Percentiles rank a stretch among this genome's conserved stretches.
Conservation (phyloP, 2,888 invertebrate genomes). For the Herminia tarsipennalis region DNA sequence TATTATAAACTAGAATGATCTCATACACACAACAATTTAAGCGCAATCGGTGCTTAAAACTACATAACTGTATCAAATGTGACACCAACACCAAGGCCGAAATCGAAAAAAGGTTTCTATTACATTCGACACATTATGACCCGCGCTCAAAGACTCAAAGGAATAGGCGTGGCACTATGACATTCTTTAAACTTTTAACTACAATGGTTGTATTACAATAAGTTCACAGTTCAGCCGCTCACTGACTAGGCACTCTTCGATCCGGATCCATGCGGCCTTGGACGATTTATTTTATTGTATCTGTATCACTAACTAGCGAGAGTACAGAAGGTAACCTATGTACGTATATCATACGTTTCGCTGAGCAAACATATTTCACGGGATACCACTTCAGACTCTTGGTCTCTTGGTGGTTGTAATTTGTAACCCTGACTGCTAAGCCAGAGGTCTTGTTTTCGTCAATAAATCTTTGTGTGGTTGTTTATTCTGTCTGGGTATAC, state of each 20-base stretch:
- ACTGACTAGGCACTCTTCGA: conserved; percentile 65
- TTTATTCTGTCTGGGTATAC: too few relatives aligned
- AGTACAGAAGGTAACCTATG: too few relatives aligned
- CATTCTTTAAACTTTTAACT: conserved; percentile 67
- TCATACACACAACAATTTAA: conserved; percentile 6
- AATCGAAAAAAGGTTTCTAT: conserved; percentile 29
- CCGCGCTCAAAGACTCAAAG: conserved; percentile 49
- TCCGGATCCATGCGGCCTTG: conserved; percentile 78
- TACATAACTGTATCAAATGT: conserved; percentile 10
- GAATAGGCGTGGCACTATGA: conserved; percentile 69
- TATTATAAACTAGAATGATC: conserved; percentile 1
- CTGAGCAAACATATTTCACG: too few relatives aligned
- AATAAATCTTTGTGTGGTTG: too few relatives aligned
- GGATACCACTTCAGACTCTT: too few relatives aligned
- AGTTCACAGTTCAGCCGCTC: conserved; percentile 81
- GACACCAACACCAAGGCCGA: conserved; percentile 42
- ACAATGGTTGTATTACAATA: conserved; percentile 55
- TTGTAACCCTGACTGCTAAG: too few relatives aligned
- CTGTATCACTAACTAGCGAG: too few relatives aligned
- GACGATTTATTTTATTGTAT: conserved; percentile 66
- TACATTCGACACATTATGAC: conserved; percentile 49
- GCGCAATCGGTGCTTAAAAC: conserved; percentile 2
- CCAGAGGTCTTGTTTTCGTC: too few relatives aligned
- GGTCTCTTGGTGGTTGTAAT: too few relatives aligned
- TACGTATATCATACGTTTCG: too few relatives aligned